Conservation (phyloP, 2,888 invertebrate genomes). For the Hylaea fasciaria region DNA sequence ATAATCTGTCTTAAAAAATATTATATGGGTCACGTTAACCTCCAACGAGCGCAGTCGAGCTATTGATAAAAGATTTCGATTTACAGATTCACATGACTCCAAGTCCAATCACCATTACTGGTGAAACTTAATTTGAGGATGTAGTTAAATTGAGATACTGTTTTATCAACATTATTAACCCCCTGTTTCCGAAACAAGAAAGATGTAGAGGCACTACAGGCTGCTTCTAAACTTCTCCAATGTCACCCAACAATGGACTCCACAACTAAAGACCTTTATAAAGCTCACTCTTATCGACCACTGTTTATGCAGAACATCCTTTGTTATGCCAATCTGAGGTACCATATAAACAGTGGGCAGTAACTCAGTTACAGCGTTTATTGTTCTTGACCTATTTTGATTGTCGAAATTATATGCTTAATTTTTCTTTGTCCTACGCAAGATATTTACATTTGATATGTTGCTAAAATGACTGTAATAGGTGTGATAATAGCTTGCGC, state of each 20-base stretch:
- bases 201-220: not conserved
- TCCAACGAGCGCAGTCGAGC: too few relatives aligned
- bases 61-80: too few relatives aligned
- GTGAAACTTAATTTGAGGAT: not conserved
- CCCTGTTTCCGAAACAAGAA: not conserved
- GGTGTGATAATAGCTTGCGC: too few relatives aligned
- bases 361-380: not conserved
- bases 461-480: too few relatives aligned
- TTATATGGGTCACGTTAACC: too few relatives aligned
- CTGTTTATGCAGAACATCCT: constrained; percentile 23
- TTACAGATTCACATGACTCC: too few relatives aligned
- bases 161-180: not conserved
- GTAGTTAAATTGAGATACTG: not conserved
- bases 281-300: constrained; percentile 19
- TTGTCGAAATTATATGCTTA: too few relatives aligned
- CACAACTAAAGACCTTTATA: constrained; percentile 6
- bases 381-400: too few relatives aligned
- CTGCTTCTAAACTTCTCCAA: constrained; percentile 3
- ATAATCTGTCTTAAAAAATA: too few relatives aligned
- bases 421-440: too few relatives aligned
- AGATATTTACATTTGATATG: too few relatives aligned
- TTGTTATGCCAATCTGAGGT: constrained; percentile 18
- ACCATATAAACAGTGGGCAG: constrained; percentile 1
- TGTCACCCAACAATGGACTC: constrained; percentile 13
- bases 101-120: too few relatives aligned